phyloP scores from a whole-genome alignment of 1,140 invertebrate genomes.

The Meloidogyne floridensis region DNA sequence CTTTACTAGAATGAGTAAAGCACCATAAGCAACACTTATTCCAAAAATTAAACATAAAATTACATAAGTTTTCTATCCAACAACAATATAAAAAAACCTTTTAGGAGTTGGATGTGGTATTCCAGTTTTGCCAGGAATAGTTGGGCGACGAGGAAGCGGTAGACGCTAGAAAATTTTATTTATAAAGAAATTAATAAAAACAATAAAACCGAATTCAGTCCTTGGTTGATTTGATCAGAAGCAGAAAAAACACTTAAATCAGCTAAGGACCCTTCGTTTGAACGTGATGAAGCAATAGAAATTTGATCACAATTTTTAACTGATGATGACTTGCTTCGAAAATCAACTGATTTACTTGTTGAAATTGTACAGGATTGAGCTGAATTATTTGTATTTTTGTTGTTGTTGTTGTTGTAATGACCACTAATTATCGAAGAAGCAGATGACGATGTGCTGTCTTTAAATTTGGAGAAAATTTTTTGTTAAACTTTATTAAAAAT shows the following conservation, averaged over 20 bases:
- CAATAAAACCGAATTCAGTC: conserved; percentile 34
- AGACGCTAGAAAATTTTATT: conserved; percentile 36
- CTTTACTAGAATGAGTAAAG: too few relatives aligned
- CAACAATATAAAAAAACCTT: background rate
- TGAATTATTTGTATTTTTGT: background rate
- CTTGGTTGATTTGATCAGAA: conserved; percentile 14
- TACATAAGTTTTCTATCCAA: too few relatives aligned
- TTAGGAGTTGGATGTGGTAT: conserved; percentile 34
- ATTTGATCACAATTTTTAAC: conserved; percentile 26
- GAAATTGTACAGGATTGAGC: conserved; percentile 13
- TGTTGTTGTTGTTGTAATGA: background rate
- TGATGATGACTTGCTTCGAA: conserved; percentile 14
- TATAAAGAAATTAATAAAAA: background rate
- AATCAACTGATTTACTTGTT: conserved; percentile 43
- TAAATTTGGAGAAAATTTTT: background rate
- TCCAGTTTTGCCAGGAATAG: conserved; percentile 41
- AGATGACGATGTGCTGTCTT: conserved; percentile 39
- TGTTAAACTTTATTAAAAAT: background rate
- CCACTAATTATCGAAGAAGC: conserved; percentile 35
- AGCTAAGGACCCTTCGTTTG: conserved; percentile 43
- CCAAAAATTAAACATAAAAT: background rate
- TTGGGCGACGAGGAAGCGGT: conserved; percentile 35
- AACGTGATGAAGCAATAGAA: conserved; percentile 31
- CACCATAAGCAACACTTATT: too few relatives aligned
- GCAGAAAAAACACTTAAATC: conserved; percentile 30